Percentiles rank a stretch among this genome's conserved stretches.
phyloP scores from a whole-genome alignment of 2,797 vertebrate species.

The Poecilia velifera region DNA sequence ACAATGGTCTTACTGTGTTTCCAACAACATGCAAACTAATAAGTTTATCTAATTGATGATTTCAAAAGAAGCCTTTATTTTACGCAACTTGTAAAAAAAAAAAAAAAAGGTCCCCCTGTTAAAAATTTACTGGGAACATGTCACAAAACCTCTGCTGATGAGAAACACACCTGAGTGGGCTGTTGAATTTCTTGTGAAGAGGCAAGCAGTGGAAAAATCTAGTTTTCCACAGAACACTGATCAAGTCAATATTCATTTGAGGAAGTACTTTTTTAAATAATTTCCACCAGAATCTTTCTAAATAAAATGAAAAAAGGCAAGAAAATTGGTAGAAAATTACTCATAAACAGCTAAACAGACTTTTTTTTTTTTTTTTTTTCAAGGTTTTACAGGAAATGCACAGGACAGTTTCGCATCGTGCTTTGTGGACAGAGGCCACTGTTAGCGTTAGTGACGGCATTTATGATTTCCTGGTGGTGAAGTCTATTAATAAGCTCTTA shows the following conservation, averaged over 20 bases:
- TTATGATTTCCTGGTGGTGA: not conserved
- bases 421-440: not conserved
- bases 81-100: not conserved
- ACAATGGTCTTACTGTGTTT: not conserved
- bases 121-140: not conserved
- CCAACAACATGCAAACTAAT: not conserved
- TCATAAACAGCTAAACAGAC: not conserved
- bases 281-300: not conserved
- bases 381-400: not conserved
- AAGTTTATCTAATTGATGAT: not conserved
- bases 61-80: not conserved
- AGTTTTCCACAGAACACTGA: not conserved
- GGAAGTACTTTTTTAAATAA: not conserved
- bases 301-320: not conserved
- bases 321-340: too few species aligned
- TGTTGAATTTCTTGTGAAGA: conserved; percentile 1
- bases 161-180: not conserved
- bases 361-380: not conserved
- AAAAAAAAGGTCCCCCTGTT: not conserved
- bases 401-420: conserved; percentile 1
- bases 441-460: not conserved
- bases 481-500: not conserved
- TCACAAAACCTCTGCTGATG: not conserved
- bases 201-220: not conserved
- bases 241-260: not conserved